Evolutionary conservation across 2,797 vertebrate genomes (phyloP).

Genomic region (Alosa sapidissima): DNA sequence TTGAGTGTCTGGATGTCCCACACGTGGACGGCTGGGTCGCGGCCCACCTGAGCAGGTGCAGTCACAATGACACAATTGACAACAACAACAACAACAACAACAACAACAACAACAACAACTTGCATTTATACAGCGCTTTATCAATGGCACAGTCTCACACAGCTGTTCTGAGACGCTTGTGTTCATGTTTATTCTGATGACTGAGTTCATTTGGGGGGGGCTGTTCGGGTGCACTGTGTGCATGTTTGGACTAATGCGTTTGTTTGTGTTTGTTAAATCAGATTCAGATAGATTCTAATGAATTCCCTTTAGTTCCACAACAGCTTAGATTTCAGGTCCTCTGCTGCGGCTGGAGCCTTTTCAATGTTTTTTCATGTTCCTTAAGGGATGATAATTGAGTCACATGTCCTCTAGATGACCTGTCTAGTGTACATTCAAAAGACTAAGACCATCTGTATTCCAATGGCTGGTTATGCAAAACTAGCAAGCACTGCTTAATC

Average conservation of each 20-base stretch:
- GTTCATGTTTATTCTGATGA: constrained; percentile 3
- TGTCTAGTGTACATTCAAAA: background rate
- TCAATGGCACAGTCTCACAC: background rate
- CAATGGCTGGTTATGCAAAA: background rate
- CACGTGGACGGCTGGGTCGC: constrained; percentile 91
- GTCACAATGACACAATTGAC: constrained; percentile 16
- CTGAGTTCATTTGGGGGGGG: background rate
- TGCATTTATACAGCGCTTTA: too few relatives aligned
- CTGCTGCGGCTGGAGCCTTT: too few relatives aligned
- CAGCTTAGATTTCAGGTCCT: background rate
- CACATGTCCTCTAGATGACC: background rate
- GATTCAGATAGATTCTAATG: background rate
- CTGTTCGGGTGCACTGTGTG: background rate
- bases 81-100: background rate
- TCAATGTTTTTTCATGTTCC: too few relatives aligned
- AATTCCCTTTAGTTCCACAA: background rate
- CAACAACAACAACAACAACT: background rate
- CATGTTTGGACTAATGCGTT: background rate
- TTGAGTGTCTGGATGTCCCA: constrained; percentile 94
- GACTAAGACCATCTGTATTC: background rate
- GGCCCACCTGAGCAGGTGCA: constrained; percentile 80
- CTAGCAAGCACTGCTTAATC: background rate
- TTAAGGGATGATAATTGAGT: background rate
- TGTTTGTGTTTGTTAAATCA: background rate
- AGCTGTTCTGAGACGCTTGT: background rate